Percentiles rank a stretch among this genome's conserved stretches.
phyloP scores from a whole-genome alignment of 1,140 invertebrate species.

The Dryas iulia region DNA sequence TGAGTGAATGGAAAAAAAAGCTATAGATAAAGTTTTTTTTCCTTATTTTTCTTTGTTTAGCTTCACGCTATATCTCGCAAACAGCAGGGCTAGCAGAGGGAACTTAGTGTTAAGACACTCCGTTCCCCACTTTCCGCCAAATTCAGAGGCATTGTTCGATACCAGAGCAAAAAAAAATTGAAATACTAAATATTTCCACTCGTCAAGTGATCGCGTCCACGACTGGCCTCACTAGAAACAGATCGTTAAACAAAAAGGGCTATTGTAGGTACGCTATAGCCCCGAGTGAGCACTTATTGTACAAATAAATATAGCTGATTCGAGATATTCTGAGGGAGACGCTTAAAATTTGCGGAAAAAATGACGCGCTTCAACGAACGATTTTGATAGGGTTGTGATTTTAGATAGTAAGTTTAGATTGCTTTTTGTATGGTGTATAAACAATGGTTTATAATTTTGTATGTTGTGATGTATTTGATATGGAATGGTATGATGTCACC shows the following conservation, averaged over 20 bases:
- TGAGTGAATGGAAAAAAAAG: no score
- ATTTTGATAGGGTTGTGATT: constrained; percentile 62
- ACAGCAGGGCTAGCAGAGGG: no score
- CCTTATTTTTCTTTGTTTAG: no score
- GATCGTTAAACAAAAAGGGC: constrained; percentile 69
- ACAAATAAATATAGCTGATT: constrained; percentile 76
- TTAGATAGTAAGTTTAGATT: not conserved
- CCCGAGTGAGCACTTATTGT: constrained; percentile 67
- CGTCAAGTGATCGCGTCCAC: not conserved
- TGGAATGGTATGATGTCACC: not conserved
- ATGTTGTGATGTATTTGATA: not conserved
- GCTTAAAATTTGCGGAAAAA: constrained; percentile 76
- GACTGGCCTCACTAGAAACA: constrained; percentile 63
- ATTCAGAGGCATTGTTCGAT: no score
- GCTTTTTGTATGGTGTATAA: not conserved
- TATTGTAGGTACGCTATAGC: constrained; percentile 49
- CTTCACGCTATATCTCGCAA: no score
- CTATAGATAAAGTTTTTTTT: no score
- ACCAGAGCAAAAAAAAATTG: no score
- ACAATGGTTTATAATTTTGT: not conserved
- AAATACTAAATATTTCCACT: no score
- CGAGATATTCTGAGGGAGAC: constrained; percentile 62
- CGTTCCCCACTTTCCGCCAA: no score
- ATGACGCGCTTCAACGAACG: constrained; percentile 46
- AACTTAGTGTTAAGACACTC: no score